Evolutionary conservation across 2,797 vertebrate species (phyloP).

Genomic region (Tapirus indicus): DNA sequence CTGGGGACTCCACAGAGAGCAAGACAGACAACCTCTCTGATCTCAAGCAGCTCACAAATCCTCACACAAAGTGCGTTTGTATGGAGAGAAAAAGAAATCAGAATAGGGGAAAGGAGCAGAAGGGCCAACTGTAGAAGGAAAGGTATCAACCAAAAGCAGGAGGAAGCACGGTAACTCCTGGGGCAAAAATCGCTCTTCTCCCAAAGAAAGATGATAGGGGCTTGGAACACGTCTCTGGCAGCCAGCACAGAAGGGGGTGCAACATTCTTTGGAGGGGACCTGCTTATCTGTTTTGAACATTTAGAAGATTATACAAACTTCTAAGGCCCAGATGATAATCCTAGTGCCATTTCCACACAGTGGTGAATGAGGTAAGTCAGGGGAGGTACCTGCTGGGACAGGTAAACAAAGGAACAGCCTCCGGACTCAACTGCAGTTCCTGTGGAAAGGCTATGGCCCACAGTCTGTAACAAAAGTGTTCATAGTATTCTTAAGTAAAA

Average conservation of each 20-base stretch:
- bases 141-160: background rate
- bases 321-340: background rate
- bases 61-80: background rate
- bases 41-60: background rate
- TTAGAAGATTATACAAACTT: background rate
- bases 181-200: background rate
- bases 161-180: background rate
- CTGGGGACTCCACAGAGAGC: background rate
- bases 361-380: background rate
- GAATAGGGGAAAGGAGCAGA: background rate
- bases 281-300: background rate
- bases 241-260: fast-evolving
- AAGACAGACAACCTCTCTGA: background rate
- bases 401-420: background rate
- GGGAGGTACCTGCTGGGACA: background rate
- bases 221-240: background rate
- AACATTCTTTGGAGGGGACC: background rate
- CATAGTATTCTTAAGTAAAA: background rate
- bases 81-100: background rate
- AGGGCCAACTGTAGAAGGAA: background rate
- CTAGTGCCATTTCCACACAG: background rate
- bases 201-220: background rate
- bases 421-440: too few species aligned
- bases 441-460: background rate
- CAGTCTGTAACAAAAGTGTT: background rate